Base-by-base conservation (phyloP, 1,140 invertebrate species). In the Thereuonema tuberculata region DNA sequence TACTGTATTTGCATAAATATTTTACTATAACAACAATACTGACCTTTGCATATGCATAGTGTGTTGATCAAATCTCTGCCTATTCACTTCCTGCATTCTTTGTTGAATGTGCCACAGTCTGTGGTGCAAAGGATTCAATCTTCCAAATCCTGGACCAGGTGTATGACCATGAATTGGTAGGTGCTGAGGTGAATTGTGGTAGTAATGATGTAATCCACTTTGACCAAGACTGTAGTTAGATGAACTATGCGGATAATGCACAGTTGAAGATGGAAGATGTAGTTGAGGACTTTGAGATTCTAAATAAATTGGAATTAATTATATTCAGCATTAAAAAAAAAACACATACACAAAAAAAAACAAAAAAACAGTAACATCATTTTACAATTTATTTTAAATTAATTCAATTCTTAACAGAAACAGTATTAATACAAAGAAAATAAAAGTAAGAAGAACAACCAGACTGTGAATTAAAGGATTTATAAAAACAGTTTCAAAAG, bases 21-120 rank as follows among this genome's bases (percentile, higher is more conserved):
- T n/a, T n/a, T n/a, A n/a, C n/a, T n/a, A n/a, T n/a, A n/a, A n/a
- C n/a, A n/a, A n/a, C n/a, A n/a, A n/a, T n/a, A n/a, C n/a, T n/a
- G n/a, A 71, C 54, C 69, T 71, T 59, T 72, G 63, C 49, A 64
- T 59, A n/a, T 64, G 49, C 15, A 63, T 57, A 54, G 60, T 61
- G 48, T 64, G 60, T 25, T 69, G 68, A 62, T 80, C 79, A 67
- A 80, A 75, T 60, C 77, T 74, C 60, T 82, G 76, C 28, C 82
- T 74, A 65, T 81, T 80, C 63, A 81, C 70, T 75, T 86, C 81
- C 75, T 85, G 81, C 68, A 81, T 79, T 58, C 83, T 80, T 63
- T 86, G 84, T 65, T 86, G 84, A 2, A 80, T 77, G 58, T 83
- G 76, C 83, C 84, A 86, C 23, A 87, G 69, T 63, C 83, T 76